Conservation (phyloP, 2,888 invertebrate species). For the Rhodophaea formosa region DNA sequence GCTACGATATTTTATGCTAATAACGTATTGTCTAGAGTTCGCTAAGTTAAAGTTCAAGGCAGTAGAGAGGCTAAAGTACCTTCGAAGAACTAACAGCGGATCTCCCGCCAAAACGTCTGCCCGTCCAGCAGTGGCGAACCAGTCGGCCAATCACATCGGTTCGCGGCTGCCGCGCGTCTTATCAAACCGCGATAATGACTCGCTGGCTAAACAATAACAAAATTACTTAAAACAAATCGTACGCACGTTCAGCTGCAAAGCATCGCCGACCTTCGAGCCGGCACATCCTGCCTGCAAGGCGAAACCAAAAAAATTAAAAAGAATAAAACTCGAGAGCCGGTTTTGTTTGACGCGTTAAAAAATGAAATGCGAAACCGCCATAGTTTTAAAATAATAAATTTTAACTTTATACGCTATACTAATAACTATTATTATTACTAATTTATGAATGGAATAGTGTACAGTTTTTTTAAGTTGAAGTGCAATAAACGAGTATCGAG, state of each 20-base stretch:
- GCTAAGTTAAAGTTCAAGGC: conserved; percentile 34
- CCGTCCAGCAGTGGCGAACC: conserved; percentile 30
- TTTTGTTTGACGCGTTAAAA: conserved; percentile 49
- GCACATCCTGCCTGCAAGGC: conserved; percentile 49
- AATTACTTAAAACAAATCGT: conserved; percentile 57
- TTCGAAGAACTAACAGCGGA: conserved; percentile 43
- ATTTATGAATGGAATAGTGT: not conserved
- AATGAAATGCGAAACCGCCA: conserved; percentile 46
- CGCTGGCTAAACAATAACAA: conserved; percentile 56
- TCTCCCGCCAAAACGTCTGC: conserved; percentile 62
- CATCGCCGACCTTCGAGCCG: conserved; percentile 50
- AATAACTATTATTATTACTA: not conserved
- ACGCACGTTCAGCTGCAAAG: conserved; percentile 45
- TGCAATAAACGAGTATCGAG: not conserved
- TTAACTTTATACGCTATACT: no score
- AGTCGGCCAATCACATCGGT: conserved; percentile 68
- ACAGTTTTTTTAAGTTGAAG: not conserved
- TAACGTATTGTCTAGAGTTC: not conserved
- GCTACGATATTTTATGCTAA: not conserved
- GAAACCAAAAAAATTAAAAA: conserved; percentile 51
- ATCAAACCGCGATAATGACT: conserved; percentile 63
- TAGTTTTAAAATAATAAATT: not conserved
- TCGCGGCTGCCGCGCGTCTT: conserved; percentile 64
- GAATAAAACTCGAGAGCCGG: conserved; percentile 54
- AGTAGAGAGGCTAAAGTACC: conserved; percentile 33